A percentile compares a stretch with the other conserved stretches of the same genome.
Conservation (phyloP, 2,113 vertebrate species). For the Corapipo altera region DNA sequence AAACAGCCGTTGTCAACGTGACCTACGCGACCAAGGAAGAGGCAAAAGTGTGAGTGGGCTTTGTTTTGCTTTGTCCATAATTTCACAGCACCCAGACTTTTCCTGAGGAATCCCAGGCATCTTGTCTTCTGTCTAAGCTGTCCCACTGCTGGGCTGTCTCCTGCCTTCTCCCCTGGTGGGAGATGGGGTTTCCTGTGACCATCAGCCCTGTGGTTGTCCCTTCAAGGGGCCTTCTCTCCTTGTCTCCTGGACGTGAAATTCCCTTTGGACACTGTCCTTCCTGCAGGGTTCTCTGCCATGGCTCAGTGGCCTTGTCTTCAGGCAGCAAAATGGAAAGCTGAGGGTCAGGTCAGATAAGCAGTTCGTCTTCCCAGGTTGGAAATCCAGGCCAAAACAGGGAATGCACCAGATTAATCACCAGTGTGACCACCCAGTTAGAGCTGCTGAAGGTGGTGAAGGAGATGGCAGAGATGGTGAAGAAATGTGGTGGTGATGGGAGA, state of each 20-base stretch:
- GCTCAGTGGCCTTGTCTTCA: not conserved
- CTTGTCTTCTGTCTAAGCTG: not conserved
- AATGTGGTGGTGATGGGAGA: not conserved
- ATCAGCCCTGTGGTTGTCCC: not conserved
- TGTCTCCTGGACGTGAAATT: not conserved
- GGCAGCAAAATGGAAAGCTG: not conserved
- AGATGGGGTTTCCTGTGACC: not conserved
- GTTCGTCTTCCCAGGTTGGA: not conserved
- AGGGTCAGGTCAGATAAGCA: not conserved
- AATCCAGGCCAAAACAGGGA: not conserved
- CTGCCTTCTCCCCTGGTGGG: not conserved
- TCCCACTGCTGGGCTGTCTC: not conserved
- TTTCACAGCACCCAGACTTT: not conserved
- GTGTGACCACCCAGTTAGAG: not conserved
- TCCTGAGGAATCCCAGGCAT: not conserved
- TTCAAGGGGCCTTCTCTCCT: not conserved
- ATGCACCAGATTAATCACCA: not conserved
- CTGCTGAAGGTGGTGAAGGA: not conserved
- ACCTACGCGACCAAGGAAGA: conserved; percentile 91
- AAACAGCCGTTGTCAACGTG: conserved; percentile 95
- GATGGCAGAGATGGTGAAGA: not conserved
- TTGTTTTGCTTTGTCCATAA: accelerated
- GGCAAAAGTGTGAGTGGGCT: conserved; percentile 88
- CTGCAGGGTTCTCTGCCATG: not conserved
- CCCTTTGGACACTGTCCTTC: not conserved